Evolutionary conservation across 2,888 invertebrate species (phyloP), one percentile per base, ranked within the genome.

Genomic region (Mystacides longicornis): DNA sequence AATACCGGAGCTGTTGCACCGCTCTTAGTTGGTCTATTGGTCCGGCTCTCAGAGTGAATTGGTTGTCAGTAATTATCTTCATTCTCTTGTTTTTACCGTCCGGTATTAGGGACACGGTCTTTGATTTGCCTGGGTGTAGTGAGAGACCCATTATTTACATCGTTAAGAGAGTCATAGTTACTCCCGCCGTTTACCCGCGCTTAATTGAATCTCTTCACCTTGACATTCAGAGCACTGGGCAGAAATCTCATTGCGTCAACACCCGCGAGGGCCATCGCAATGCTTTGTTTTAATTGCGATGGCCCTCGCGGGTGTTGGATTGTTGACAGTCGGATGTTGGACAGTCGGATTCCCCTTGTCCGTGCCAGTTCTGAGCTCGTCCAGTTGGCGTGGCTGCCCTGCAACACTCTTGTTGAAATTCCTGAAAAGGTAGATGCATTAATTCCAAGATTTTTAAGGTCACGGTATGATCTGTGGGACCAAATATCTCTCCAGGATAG

Each of bases 261-360:
- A 77, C 75, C 74, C 75, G 72, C 69, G 70, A 71, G 74, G 77
- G 77, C 79, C 80, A 80, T 81, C 81, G 77, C 80, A 79, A 81
- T 81, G 80, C 81, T 81, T 77, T 81, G 80, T 81, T 81, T 82
- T 81, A 78, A 81, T 81, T n/a, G n/a, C n/a, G n/a, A n/a, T n/a
- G n/a, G n/a, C n/a, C n/a, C n/a, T n/a, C n/a, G n/a, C n/a, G n/a
- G n/a, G n/a, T n/a, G n/a, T n/a, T n/a, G n/a, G n/a, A n/a, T n/a
- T n/a, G n/a, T n/a, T n/a, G n/a, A n/a, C n/a, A n/a, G n/a, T n/a
- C n/a, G n/a, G n/a, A n/a, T n/a, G n/a, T n/a, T 80, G 81, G 78
- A 80, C 79, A 80, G 79, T 80, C 80, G 76, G 79, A 79, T 79
- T 79, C 77, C 76, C 78, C 77, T 72, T 71, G 80, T 80, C 79